Evolutionary conservation across 2,797 vertebrate genomes (phyloP), one percentile per base, ranked within the genome.

Genomic region (Galaxias olidus): DNA sequence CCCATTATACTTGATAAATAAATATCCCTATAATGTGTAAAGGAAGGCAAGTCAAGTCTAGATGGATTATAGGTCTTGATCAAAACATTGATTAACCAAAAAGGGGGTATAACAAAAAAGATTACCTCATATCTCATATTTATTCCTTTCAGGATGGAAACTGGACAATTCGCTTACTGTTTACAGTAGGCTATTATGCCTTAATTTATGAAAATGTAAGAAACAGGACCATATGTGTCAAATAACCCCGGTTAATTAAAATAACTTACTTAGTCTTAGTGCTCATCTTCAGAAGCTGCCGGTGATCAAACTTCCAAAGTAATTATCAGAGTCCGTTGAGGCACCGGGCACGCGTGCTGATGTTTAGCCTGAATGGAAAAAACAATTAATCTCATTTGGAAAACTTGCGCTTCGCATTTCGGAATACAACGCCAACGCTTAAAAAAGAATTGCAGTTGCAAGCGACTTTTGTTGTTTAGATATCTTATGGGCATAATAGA

Each of bases 251-350:
- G 46, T 10, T 47, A 9, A 4, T 12, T 12, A 17, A 44, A 46
- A 45, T 64, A 65, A 88, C 91, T 89, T 82, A 92, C 91, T 91
- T 91, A 83, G 85, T 89, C 68, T 41, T 76, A 64, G 75, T 47
- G 65, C 89, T 90, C 89, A 91, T 92, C 59, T 53, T 80, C 77
- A 59, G 49, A 59, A 74, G 59, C 72, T 65, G 72, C 49, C 9
- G 13, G 42, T 51, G 54, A 66, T 72, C 56, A 73, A 71, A 0
- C 68, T 74, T 44, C 45, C 42, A 40, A 51, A n/a, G 72, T 62
- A 75, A 78, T 67, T 69, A 55, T 56, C 71, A 45, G 76, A 70
- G 63, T 46, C 56, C 81, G 77, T 75, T 53, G 48, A 76, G 71
- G 76, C 79, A 75, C 68, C 14, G 14, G 51, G 14, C 19, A 18